Base-by-base conservation (phyloP, 2,797 vertebrate species). In the Carapus acus region DNA sequence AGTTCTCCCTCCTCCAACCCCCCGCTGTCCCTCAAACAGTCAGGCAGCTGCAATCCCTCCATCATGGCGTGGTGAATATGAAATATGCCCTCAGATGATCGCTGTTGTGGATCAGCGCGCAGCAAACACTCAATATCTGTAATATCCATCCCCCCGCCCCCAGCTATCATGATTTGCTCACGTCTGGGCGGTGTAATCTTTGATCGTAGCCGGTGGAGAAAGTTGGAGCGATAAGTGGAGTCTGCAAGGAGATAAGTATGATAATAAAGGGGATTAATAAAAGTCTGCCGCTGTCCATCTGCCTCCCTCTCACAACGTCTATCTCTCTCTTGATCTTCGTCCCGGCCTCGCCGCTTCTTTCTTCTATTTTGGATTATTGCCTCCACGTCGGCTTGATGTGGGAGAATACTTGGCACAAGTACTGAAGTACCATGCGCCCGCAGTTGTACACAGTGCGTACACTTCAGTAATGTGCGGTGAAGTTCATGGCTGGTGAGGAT, bases 241-340 rank as follows among this genome's bases (percentile, higher is more conserved):
- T 56, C 56, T 62, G 58, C 69, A 62, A 74, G 66, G 54, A 73
- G 49, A 67, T 65, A 49, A 65, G 61, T 41, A 43, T 58, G 52
- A 70, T 76, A 44, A 73, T 68, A 54, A 71, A 49, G 23, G n/a
- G 44, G 55, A 69, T 76, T 64, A 59, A 76, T 58, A 49, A 65
- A 16, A 17, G 37, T 40, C 18, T 56, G 17, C 49, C 36, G 16
- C 37, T 9, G 6, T 48, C 39, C 24, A n/a, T 39, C 31, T 40
- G 13, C 56, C 43, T 13, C 5, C 4, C 24, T 5, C 50, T 22
- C 19, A 29, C 11, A 4, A 40, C 15, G 18, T 22, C 33, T 37
- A 17, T 29, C 18, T 43, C 20, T n/a, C 13, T 39, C 22, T 17
- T 12, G 21, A 33, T 31, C 46, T 39, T 48, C 22, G 15, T 46